These are phyloP conservation scores for Celastrina argiolus DNA, from an alignment of 2,888 invertebrate genomes.

Conservation along the genomic window DNA sequence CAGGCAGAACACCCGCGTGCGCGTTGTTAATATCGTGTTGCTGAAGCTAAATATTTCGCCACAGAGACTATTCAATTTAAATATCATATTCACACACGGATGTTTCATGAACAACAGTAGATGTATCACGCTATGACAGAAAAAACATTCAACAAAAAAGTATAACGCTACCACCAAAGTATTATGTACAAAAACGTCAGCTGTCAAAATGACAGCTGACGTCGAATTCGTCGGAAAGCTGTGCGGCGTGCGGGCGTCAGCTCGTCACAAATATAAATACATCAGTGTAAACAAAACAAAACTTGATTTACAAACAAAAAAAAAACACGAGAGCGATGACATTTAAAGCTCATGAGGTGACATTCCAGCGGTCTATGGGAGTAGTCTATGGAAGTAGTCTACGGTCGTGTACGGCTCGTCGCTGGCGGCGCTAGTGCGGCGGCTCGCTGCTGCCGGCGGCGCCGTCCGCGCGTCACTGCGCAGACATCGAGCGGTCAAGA, in stretches of 20 bases:
- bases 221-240: not conserved
- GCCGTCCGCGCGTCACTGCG: constrained; percentile 28
- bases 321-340: not conserved
- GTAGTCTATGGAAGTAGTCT: not conserved
- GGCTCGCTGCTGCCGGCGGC: constrained; percentile 28
- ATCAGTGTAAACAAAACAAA: not conserved
- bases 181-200: not conserved
- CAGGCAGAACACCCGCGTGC: too few relatives aligned
- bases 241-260: not conserved
- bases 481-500: constrained; percentile 23
- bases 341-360: not conserved
- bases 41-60: too few relatives aligned
- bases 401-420: not conserved
- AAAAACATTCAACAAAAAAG: not conserved
- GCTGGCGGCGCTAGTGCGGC: not conserved
- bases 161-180: too few relatives aligned
- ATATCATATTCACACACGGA: too few relatives aligned
- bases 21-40: too few relatives aligned
- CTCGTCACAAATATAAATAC: not conserved
- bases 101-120: too few relatives aligned
- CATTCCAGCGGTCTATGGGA: not conserved
- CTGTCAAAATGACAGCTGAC: constrained; percentile 1
- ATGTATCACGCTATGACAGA: too few relatives aligned
- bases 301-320: constrained; percentile 1
- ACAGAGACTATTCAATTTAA: too few relatives aligned